Percentiles rank a stretch among this genome's conserved stretches.
Conservation (phyloP, 2,113 vertebrate genomes). For the Festucalex cinctus region DNA sequence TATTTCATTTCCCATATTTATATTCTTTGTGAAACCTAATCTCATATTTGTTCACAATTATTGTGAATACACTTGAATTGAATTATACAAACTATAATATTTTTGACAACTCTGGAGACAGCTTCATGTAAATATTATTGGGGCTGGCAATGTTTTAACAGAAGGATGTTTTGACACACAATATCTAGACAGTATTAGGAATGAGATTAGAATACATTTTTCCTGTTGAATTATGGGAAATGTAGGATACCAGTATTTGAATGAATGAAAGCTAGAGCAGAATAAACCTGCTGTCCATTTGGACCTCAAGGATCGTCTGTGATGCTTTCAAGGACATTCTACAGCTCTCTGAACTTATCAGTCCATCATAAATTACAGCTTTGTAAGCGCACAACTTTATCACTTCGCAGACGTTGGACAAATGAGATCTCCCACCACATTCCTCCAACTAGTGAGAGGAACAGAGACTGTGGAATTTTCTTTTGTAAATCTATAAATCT, state of each 20-base stretch:
- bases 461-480: constrained; percentile 12
- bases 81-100: neutral
- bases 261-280: neutral
- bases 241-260: neutral
- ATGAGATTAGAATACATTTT: neutral
- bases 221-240: neutral
- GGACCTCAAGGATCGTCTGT: neutral
- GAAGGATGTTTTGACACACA: neutral
- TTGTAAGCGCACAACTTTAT: neutral
- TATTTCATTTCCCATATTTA: neutral
- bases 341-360: neutral
- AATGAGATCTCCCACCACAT: neutral
- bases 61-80: neutral
- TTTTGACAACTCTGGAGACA: neutral
- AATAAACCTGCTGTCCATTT: neutral
- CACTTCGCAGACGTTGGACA: neutral
- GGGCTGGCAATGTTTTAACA: neutral
- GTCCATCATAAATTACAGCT: constrained; percentile 1
- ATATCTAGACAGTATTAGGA: neutral
- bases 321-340: neutral
- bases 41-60: neutral
- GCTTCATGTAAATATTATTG: neutral
- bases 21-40: neutral
- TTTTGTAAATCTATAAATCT: constrained; percentile 2
- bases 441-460: constrained; percentile 1